A percentile compares a stretch with the other conserved stretches of the same genome.
phyloP scores from a whole-genome alignment of 2,113 vertebrate species.

The Pelmatolapia mariae region DNA sequence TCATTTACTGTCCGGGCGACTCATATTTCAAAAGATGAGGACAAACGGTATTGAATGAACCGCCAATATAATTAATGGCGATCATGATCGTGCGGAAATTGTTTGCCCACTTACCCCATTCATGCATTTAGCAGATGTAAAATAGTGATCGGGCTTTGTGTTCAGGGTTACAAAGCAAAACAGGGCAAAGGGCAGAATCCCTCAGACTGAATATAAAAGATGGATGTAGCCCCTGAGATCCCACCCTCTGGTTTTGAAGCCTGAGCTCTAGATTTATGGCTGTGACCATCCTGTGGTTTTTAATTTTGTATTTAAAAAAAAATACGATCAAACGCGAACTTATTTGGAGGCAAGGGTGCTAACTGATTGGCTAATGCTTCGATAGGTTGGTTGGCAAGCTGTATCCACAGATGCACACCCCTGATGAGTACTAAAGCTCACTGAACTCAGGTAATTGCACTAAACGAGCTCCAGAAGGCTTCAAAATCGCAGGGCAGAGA shows the following conservation, averaged over 20 bases:
- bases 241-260: background rate
- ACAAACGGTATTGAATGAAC: conserved; percentile 54
- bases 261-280: background rate
- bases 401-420: background rate
- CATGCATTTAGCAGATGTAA: conserved; percentile 1
- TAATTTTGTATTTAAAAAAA: background rate
- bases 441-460: background rate
- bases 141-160: background rate
- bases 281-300: background rate
- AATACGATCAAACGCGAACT: background rate
- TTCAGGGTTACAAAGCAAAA: background rate
- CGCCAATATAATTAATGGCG: conserved; percentile 58
- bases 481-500: background rate
- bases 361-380: background rate
- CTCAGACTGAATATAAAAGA: background rate
- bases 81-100: conserved; percentile 39
- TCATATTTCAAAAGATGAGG: conserved; percentile 61
- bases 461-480: background rate
- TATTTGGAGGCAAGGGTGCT: background rate
- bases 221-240: background rate
- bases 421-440: background rate
- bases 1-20: conserved; percentile 43
- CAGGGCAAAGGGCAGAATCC: background rate
- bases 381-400: background rate
- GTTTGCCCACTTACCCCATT: conserved; percentile 16